Evolutionary conservation across 2,888 invertebrate species (phyloP).

Genomic region (Acrobasis suavella): DNA sequence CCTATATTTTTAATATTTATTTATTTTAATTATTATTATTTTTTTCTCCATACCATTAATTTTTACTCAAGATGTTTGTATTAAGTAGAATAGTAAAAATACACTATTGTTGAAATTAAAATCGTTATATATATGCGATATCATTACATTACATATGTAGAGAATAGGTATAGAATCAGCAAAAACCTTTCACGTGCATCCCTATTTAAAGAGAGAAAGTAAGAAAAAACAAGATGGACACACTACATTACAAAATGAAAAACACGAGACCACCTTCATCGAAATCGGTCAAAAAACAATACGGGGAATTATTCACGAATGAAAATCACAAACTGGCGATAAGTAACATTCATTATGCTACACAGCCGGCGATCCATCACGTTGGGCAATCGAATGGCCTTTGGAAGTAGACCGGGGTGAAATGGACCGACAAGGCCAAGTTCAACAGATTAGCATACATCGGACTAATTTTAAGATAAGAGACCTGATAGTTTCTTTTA

Average conservation of each 20-base stretch:
- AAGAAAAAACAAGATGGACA: not conserved
- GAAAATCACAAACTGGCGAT: constrained; percentile 7
- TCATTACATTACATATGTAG: no score
- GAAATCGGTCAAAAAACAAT: not conserved
- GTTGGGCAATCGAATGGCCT: constrained; percentile 27
- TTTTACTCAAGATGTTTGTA: no score
- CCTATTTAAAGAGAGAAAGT: not conserved
- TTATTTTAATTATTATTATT: no score
- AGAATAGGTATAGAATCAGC: no score
- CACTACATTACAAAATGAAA: not conserved
- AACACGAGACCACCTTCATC: not conserved
- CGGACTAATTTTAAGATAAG: constrained; percentile 2
- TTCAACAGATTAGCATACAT: constrained; percentile 26
- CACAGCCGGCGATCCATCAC: constrained; percentile 19
- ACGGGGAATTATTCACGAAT: not conserved
- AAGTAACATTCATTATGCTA: constrained; percentile 12
- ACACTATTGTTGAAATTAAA: no score
- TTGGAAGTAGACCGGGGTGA: constrained; percentile 23
- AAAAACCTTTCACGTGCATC: no score
- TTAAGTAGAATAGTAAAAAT: no score
- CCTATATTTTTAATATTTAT: no score
- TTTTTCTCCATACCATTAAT: no score
- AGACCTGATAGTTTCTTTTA: not conserved
- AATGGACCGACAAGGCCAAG: constrained; percentile 26
- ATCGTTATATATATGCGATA: no score